Evolutionary conservation across 1,140 invertebrate genomes (phyloP), one percentile per base, ranked within the genome.

Genomic region (Ostrea denselamellosa): DNA sequence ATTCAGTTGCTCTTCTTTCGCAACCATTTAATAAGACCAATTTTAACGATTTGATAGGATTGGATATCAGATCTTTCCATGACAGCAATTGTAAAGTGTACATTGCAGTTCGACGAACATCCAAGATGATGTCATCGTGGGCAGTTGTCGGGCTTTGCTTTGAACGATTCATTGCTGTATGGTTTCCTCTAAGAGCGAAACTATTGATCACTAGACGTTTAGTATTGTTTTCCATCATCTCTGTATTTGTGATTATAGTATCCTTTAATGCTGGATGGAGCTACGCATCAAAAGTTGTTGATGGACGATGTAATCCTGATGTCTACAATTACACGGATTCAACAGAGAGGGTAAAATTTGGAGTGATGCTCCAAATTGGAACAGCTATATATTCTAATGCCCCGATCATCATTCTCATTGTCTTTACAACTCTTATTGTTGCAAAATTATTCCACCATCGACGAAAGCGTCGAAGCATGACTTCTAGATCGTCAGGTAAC

Each of bases 121-220:
- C 87, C 10, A 91, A 91, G 85, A 88, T 91, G 90, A 86, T 87
- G 53, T 91, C 90, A 17, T 90, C 90, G 12, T 91, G 90, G 87
- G 81, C 88, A n/a, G 87, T 91, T 14, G 85, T 90, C 14, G 52
- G 84, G 10, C 68, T 90, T 22, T 62, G 88, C 52, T 44, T 90
- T n/a, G 90, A 90, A 53, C 90, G 90, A 8, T 89, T 90, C 28
- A 62, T 90, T 44, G 90, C 86, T 34, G 86, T 89, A 1, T 89
- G 86, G 86, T 89, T 90, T 53, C 90, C 90, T 5, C 12, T 90
- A 28, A 85, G 65, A 86, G 88, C 87, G 2, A 89, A 86, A 25
- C 10, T 65, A 7, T n/a, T 90, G 22, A 71, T 53, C 54, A 85
- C 83, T 58, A 86, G 56, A 34, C 68, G 68, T 28, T 25, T 34